Percentiles rank a stretch among this genome's conserved stretches.
phyloP scores from a whole-genome alignment of 2,113 vertebrate genomes.

The Gnathonemus longibarbis region DNA sequence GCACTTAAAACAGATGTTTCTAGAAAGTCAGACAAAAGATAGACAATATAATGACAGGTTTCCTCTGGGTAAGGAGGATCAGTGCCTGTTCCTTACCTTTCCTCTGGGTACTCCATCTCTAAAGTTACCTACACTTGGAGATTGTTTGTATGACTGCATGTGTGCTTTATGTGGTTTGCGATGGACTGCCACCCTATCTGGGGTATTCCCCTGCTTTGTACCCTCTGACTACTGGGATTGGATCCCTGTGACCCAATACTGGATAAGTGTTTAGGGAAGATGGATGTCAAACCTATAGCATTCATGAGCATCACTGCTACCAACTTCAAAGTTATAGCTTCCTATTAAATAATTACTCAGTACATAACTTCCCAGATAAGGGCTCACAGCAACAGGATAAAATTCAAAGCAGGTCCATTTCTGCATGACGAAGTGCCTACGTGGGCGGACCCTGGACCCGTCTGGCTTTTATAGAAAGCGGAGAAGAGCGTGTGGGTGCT shows the following conservation, averaged over 20 bases:
- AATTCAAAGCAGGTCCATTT: neutral
- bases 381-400: neutral
- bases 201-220: neutral
- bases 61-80: neutral
- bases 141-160: neutral
- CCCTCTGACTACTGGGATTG: neutral
- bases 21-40: neutral
- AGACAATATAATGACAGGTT: neutral
- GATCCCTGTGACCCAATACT: neutral
- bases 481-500: neutral
- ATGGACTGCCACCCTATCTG: neutral
- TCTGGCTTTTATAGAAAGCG: slow-evolving; percentile 8
- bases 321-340: neutral
- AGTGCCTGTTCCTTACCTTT: neutral
- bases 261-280: neutral
- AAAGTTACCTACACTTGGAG: neutral
- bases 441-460: neutral
- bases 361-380: neutral
- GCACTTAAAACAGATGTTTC: neutral
- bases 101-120: neutral
- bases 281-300: neutral
- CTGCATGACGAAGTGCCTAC: neutral
- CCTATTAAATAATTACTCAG: neutral
- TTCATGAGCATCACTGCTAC: neutral
- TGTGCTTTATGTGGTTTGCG: neutral